Conservation (phyloP, 2,888 invertebrate genomes). For the Euplagia quadripunctaria region DNA sequence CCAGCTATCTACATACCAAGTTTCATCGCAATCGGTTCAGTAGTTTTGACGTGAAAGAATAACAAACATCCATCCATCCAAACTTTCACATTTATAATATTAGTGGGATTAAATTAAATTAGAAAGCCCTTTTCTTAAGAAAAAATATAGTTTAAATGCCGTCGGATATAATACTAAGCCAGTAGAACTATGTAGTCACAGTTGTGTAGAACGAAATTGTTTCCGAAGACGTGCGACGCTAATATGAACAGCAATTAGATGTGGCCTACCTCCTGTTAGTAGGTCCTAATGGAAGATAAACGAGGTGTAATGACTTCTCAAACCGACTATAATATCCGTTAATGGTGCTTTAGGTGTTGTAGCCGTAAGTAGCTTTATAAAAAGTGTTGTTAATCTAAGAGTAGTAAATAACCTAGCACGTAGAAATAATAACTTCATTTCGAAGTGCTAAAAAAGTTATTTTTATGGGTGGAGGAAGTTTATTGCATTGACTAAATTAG, state of each 20-base stretch:
- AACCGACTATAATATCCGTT: not conserved
- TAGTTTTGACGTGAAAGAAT: too few relatives aligned
- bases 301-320: not conserved
- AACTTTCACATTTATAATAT: too few relatives aligned
- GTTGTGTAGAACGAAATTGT: not conserved
- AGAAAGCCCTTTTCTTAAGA: not conserved
- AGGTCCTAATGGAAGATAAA: not conserved
- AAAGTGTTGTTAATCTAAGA: not conserved
- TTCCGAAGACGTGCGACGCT: not conserved
- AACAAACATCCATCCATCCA: too few relatives aligned
- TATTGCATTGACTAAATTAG: conserved; percentile 4
- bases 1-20: too few relatives aligned
- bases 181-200: not conserved
- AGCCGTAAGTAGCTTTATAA: not conserved
- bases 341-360: not conserved
- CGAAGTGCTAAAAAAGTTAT: conserved; percentile 11
- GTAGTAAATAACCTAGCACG: not conserved
- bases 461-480: conserved; percentile 10
- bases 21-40: too few relatives aligned
- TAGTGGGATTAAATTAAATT: not conserved
- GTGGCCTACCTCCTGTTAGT: not conserved
- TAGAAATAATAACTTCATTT: conserved; percentile 12
- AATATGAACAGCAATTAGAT: not conserved
- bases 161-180: not conserved
- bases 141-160: not conserved